Base-by-base conservation (phyloP, 1,140 invertebrate genomes). In the Plodia interpunctella region DNA sequence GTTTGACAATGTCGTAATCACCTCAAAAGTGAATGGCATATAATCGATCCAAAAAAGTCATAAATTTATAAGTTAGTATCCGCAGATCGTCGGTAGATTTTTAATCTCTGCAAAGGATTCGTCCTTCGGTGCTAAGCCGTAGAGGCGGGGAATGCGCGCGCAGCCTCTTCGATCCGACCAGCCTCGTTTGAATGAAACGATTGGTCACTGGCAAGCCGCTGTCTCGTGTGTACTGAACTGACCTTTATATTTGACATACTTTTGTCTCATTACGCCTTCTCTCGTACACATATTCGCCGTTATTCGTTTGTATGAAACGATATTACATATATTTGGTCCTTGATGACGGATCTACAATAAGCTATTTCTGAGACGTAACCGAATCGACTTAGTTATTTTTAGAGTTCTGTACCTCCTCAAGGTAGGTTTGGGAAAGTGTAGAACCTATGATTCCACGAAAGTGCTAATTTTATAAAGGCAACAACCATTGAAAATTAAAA, bases 101-200 rank as follows among this genome's bases (percentile, higher is more conserved):
- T 38, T 35, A 59, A 52, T 52, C 28, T 30, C 19, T 25, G 21
- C 15, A 38, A 60, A 60, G 57, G 62, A 56, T 49, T 51, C 51
- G 58, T 55, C 55, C 55, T 57, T 64, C 28, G 38, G 57, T 63
- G 6, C 51, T 21, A 49, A 52, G 55, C 44, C 13, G 13, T 44
- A 35, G 32, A 44, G 38, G 57, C 54, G 5, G 30, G 13, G 58
- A 55, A 49, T 84, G 83, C 83, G 83, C 81, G 83, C 83, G 83
- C 83, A 87, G 18, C 30, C 57, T 56, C 77, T 87, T 87, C 83
- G 83, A 87, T 87, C 83, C 71, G 61, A 63, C 20, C 55, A 44
- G 52, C 62, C 66, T 66, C 59, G 67, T 79, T 77, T 87, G 74
- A 84, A 87, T 84, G 80, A 84, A 84, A 69, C 63, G 57, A 60